Evolutionary conservation across 2,113 vertebrate species (phyloP).

Genomic region (Pituophis catenifer): DNA sequence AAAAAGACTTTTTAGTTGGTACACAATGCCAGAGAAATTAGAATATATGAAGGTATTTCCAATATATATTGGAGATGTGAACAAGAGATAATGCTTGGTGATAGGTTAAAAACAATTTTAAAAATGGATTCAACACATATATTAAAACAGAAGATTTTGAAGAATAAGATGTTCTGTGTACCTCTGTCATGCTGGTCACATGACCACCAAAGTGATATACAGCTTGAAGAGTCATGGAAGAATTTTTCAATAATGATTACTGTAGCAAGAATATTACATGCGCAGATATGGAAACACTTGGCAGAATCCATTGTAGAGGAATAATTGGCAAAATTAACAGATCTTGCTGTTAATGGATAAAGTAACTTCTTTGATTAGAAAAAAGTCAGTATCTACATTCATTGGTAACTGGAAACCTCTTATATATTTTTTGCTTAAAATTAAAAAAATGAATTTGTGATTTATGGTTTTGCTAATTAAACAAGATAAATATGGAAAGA

Average conservation of each 20-base stretch:
- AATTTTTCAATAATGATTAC: not conserved
- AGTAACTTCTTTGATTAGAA: not conserved
- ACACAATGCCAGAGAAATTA: not conserved
- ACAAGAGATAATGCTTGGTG: not conserved
- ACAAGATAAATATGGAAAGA: not conserved
- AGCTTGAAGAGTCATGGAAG: not conserved
- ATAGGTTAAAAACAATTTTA: not conserved
- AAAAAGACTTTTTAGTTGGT: not conserved
- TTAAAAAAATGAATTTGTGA: not conserved
- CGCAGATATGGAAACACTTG: not conserved
- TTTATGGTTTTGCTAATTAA: not conserved
- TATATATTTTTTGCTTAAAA: not conserved
- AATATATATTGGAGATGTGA: not conserved
- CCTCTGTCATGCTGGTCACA: not conserved
- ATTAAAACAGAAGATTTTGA: not conserved
- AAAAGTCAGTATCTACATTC: not conserved
- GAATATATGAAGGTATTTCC: not conserved
- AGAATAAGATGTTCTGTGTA: not conserved
- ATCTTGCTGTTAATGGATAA: not conserved
- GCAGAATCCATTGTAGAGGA: not conserved
- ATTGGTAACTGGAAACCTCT: not conserved
- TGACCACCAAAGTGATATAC: not conserved
- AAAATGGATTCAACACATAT: not conserved
- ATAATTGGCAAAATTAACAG: not conserved
- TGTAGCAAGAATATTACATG: not conserved